Evolutionary conservation across 2,113 vertebrate species (phyloP), one percentile per base, ranked within the genome.

Genomic region (Ophthalmolycus amberensis): DNA sequence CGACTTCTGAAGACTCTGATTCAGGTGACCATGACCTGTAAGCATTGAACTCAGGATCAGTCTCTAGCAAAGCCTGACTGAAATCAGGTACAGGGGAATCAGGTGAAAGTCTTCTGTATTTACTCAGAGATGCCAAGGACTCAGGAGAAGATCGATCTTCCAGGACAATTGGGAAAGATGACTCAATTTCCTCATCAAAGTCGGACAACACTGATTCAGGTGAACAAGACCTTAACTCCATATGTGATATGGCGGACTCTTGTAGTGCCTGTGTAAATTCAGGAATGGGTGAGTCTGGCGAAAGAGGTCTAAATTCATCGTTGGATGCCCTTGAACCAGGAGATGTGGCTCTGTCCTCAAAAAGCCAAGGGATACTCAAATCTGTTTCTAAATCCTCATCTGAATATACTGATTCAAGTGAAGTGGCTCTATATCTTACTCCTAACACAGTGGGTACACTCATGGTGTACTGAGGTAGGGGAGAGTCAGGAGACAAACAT

Each of bases 221-320:
- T n/a, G 93, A 92, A 54, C 46, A 22, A 20, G 74, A 90, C 42
- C 80, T 75, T 1, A 54, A 80, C 16, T 27, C 65, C 7, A 25
- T 25, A 25, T 25, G 25, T 25, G 25, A 25, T 25, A 25, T 42
- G 0, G 16, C 32, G 6, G 11, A 59, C 40, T 66, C 56, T 18
- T 25, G 16, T 0, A 74, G 50, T 18, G 27, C 46, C 6, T 62
- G 80, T 67, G 25, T 65, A 58, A 88, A 93, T 1, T 80, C 75
- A 77, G 87, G 91, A 64, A 91, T 64, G 9, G 93, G 92, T 54
- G 93, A 94, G 34, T 94, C 92, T 38, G 89, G 81, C 1, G 77
- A 86, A 54, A 92, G 86, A 6, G 29, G 68, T 79, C 84, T 79
- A 3, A 82, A 75, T 12, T 86, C 48, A 50, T 87, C 65, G 37